These are phyloP conservation scores for Epistrophe eligans DNA, from an alignment of 2,888 invertebrate genomes.

Conservation along the genomic window DNA sequence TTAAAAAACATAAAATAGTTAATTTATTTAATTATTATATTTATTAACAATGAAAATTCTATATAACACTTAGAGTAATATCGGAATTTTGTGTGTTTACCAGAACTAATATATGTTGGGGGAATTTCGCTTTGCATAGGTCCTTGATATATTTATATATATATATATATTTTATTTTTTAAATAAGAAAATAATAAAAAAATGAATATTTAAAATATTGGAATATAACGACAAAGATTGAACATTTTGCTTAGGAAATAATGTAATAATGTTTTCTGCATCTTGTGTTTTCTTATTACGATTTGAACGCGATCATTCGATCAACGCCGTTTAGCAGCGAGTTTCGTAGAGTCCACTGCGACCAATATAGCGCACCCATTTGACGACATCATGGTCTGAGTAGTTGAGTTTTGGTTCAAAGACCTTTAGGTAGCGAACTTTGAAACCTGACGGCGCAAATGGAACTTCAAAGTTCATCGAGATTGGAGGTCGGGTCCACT, in stretches of 20 bases:
- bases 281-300: constrained; percentile 54
- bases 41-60: constrained; percentile 69
- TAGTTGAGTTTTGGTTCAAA: constrained; percentile 99
- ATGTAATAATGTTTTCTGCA: constrained; percentile 55
- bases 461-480: constrained; percentile 99
- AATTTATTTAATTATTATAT: constrained; percentile 51
- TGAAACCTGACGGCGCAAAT: constrained; percentile 99
- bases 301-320: constrained; percentile 26
- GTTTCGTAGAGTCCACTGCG: constrained; percentile 99
- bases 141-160: constrained; percentile 43
- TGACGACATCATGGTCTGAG: constrained; percentile 99
- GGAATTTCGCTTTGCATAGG: constrained; percentile 41
- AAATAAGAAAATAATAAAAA: constrained; percentile 47
- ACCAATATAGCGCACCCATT: constrained; percentile 99
- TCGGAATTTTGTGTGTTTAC: constrained; percentile 56
- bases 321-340: constrained; percentile 89
- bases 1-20: constrained; percentile 43
- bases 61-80: constrained; percentile 72
- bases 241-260: constrained; percentile 74
- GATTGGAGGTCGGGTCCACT: constrained; percentile 99
- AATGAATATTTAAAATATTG: constrained; percentile 70
- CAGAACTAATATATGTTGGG: constrained; percentile 54
- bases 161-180: constrained; percentile 52
- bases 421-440: constrained; percentile 99
- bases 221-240: constrained; percentile 71